These are phyloP conservation scores for Collichthys lucidus DNA, from an alignment of 2,113 vertebrate genomes.

Conservation along the genomic window DNA sequence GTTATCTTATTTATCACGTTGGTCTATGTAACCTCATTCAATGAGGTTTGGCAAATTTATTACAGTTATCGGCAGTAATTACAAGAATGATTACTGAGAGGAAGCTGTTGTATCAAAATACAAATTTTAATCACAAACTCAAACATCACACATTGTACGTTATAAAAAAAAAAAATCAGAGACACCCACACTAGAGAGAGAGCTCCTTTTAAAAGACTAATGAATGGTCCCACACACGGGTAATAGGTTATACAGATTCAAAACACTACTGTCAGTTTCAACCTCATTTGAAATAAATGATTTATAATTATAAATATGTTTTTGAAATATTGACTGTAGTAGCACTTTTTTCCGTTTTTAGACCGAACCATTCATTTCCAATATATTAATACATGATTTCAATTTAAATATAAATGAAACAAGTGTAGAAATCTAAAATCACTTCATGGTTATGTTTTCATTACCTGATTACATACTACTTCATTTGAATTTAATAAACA, in stretches of 20 bases:
- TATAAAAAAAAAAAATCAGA: slow-evolving; percentile 41
- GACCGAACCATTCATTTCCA: slow-evolving; percentile 8
- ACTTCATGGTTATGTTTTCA: slow-evolving; percentile 8
- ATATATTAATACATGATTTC: slow-evolving; percentile 40
- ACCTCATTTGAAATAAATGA: neutral
- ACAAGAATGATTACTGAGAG: slow-evolving; percentile 4
- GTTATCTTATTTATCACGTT: too few relatives aligned
- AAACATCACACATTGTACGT: slow-evolving; percentile 49
- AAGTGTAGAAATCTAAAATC: slow-evolving; percentile 23
- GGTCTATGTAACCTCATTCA: neutral
- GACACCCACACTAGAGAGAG: slow-evolving; percentile 24
- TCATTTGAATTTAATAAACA: slow-evolving; percentile 31
- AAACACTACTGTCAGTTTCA: slow-evolving; percentile 11
- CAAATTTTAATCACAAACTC: slow-evolving; percentile 64
- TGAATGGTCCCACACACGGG: neutral
- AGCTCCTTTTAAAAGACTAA: slow-evolving; percentile 16
- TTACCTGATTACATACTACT: slow-evolving; percentile 20
- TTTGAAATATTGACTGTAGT: neutral
- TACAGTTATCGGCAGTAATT: neutral
- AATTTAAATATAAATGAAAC: slow-evolving; percentile 29
- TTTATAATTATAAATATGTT: neutral
- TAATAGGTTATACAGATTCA: slow-evolving; percentile 24
- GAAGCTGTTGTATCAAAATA: slow-evolving; percentile 64
- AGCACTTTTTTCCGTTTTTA: neutral
- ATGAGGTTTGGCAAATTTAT: neutral